Evolutionary conservation across 2,113 vertebrate species (phyloP).

Genomic region (Atrichornis clamosus): DNA sequence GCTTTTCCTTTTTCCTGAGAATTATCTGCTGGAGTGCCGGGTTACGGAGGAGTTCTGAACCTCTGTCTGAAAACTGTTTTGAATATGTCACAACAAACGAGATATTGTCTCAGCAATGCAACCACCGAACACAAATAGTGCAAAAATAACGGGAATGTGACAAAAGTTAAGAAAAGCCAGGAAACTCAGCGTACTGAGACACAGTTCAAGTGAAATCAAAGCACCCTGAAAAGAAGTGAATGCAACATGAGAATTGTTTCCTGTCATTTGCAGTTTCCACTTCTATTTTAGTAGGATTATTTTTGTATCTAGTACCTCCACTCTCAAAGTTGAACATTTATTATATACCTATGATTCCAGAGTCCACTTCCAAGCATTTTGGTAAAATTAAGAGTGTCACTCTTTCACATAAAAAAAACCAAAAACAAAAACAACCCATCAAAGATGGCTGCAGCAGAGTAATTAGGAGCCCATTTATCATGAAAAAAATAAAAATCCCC

Average conservation of each 20-base stretch:
- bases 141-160: constrained; percentile 24
- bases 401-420: not conserved
- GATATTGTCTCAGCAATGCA: constrained; percentile 67
- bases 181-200: not conserved
- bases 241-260: constrained; percentile 1
- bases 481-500: constrained; percentile 22
- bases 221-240: constrained; percentile 16
- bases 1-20: not conserved
- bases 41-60: constrained; percentile 41
- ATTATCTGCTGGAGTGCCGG: constrained; percentile 45
- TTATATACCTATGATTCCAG: constrained; percentile 32
- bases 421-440: not conserved
- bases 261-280: not conserved
- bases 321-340: not conserved
- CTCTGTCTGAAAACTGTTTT: constrained; percentile 61
- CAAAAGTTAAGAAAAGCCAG: constrained; percentile 22
- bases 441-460: constrained; percentile 51
- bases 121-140: constrained; percentile 45
- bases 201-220: constrained; percentile 35
- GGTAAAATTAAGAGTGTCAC: constrained; percentile 22
- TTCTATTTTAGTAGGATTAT: not conserved
- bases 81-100: constrained; percentile 65
- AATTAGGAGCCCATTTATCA: constrained; percentile 62
- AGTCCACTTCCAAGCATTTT: constrained; percentile 35
- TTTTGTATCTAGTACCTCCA: not conserved